Conservation (phyloP, 2,888 invertebrate species). For the Psococerastis gibbosa region DNA sequence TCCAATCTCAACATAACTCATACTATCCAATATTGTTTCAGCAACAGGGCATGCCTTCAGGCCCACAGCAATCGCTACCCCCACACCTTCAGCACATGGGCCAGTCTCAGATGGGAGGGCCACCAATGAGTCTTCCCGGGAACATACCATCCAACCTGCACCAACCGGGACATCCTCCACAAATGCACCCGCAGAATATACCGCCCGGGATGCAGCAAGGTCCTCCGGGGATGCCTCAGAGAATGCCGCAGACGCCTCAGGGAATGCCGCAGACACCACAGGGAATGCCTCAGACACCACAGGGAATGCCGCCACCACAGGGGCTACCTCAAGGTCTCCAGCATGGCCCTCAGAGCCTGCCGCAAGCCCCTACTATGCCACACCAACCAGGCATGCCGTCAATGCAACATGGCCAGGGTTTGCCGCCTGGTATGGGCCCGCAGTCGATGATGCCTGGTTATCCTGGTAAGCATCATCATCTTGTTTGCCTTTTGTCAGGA, state of each 20-base stretch:
- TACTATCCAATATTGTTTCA: too few species aligned
- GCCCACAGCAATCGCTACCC: too few species aligned
- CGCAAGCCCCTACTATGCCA: constrained; percentile 17
- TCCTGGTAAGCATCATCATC: too few species aligned
- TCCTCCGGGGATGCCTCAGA: constrained; percentile 21
- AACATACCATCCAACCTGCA: neutral
- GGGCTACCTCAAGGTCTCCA: constrained; percentile 20
- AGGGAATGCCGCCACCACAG: constrained; percentile 18
- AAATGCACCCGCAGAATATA: constrained; percentile 15
- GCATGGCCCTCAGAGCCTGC: constrained; percentile 18
- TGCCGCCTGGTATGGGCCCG: too few species aligned
- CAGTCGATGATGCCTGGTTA: too few species aligned
- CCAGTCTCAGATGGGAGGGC: too few species aligned
- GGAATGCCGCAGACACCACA: constrained; percentile 19
- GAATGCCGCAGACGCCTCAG: constrained; percentile 19
- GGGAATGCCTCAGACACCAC: constrained; percentile 19
- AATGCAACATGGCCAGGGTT: constrained; percentile 14
- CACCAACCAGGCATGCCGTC: constrained; percentile 18
- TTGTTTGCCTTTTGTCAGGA: too few species aligned
- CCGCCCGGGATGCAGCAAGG: constrained; percentile 22
- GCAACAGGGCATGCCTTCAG: too few species aligned
- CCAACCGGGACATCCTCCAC: neutral
- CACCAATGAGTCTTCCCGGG: constrained; percentile 15
- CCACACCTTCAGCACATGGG: too few species aligned
- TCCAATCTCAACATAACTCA: too few species aligned